Percentiles rank a stretch among this genome's conserved stretches.
Evolutionary conservation across 1,140 invertebrate genomes (phyloP).

Genomic region (Platyura marginata): DNA sequence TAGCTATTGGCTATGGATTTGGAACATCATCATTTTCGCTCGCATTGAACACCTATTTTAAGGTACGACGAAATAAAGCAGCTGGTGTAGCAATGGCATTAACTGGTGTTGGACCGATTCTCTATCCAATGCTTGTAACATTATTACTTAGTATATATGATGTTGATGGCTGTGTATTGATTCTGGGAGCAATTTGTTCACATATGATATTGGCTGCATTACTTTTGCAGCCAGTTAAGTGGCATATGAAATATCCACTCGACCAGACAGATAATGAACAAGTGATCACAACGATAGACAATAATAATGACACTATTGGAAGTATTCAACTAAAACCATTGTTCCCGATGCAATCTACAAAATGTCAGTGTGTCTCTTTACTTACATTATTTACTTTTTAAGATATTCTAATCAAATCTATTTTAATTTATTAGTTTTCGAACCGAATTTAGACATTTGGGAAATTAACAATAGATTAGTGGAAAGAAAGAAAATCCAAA

Average conservation of each 20-base stretch:
- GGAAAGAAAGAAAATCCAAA: too few relatives aligned
- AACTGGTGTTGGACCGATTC: slow-evolving; percentile 30
- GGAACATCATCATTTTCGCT: not conserved
- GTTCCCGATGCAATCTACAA: not conserved
- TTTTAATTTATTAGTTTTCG: too few relatives aligned
- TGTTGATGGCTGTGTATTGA: slow-evolving; percentile 30
- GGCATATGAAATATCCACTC: slow-evolving; percentile 39
- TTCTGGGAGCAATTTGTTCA: slow-evolving; percentile 30
- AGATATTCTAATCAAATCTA: too few relatives aligned
- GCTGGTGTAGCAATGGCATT: slow-evolving; percentile 31
- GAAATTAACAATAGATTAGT: too few relatives aligned
- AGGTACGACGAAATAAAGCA: slow-evolving; percentile 30
- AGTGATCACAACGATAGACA: too few relatives aligned
- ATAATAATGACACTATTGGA: too few relatives aligned
- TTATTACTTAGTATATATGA: slow-evolving; percentile 27
- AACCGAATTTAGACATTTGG: too few relatives aligned
- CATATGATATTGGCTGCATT: slow-evolving; percentile 32
- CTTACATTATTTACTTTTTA: too few relatives aligned
- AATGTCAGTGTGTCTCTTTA: too few relatives aligned
- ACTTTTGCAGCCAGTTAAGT: slow-evolving; percentile 34
- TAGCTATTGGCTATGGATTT: not conserved
- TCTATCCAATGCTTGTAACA: slow-evolving; percentile 28
- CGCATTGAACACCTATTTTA: slow-evolving; percentile 18
- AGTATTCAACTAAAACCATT: not conserved
- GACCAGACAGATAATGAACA: too few relatives aligned